Evolutionary conservation across 1,140 invertebrate species (phyloP), one percentile per base, ranked within the genome.

Genomic region (Aphaenogaster rudis): DNA sequence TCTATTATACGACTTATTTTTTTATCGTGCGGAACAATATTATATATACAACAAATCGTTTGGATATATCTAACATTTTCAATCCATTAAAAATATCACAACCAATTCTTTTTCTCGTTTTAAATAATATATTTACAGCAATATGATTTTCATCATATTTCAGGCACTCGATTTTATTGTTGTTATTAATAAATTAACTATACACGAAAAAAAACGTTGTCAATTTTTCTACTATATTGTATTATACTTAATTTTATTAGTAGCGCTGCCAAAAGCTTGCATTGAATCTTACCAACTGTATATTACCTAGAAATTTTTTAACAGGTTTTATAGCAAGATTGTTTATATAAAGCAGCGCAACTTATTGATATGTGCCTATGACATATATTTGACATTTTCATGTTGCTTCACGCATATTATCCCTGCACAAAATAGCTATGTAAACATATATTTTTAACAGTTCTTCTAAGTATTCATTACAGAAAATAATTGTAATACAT

Each of bases 381-480:
- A 69, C 39, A 81, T 80, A 80, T 80, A n/a, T 81, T 72, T 81
- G 79, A 81, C 79, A 81, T 81, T 81, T 81, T 71, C 79, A 81
- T 57, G 50, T 80, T 57, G 36, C 33, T 36, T 54, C 28, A 42
- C 66, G 72, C 21, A 11, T 48, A 15, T 54, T 80, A 54, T 15
- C 64, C n/a, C 4, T 69, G 28, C 5, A 61, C 42, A 28, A 48
- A 61, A 42, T 67, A 13, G 17, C 3, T 5, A 9, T 8, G n/a
- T 45, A 42, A 33, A n/a, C 13, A 50, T 61, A 21, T 15, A 42
- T 15, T 69, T 36, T 15, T 45, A 39, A 52, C 36, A 39, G 17
- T n/a, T 79, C 4, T 17, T 21, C 13, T 15, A 36, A 21, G 6
- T 45, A 36, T 79, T 21, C 8, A 3, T 36, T 36, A 13, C 1